phyloP scores from a whole-genome alignment of 1,140 invertebrate genomes.

The Lucilia cuprina region DNA sequence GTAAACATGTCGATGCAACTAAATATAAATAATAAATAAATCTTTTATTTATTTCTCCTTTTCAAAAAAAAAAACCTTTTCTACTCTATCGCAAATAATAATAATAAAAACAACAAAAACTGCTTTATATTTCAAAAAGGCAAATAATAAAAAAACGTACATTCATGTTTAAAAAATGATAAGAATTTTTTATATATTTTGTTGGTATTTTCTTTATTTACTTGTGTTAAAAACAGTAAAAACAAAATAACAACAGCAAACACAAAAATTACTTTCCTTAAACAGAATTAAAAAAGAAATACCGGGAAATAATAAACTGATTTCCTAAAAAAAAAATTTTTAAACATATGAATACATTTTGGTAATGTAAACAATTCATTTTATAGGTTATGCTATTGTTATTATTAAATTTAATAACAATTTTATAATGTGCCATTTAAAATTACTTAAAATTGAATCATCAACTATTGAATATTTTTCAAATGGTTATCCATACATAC shows the following conservation, averaged over 20 bases:
- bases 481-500: background rate
- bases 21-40: too few species aligned
- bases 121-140: too few species aligned
- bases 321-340: background rate
- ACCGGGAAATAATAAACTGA: background rate
- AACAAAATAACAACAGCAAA: too few species aligned
- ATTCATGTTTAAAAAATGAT: background rate
- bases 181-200: background rate
- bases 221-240: background rate
- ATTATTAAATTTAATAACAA: background rate
- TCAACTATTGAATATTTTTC: background rate
- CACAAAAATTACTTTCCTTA: background rate
- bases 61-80: background rate
- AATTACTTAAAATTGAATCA: constrained; percentile 5
- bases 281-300: background rate
- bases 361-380: background rate
- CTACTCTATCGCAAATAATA: background rate
- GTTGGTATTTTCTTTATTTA: background rate
- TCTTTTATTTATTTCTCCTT: too few species aligned
- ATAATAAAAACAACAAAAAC: background rate
- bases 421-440: background rate
- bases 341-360: background rate
- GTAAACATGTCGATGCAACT: too few species aligned
- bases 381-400: background rate
- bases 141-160: background rate